Evolutionary conservation across 2,888 invertebrate genomes (phyloP), one percentile per base, ranked within the genome.

Genomic region (Falcaria lacertinaria): DNA sequence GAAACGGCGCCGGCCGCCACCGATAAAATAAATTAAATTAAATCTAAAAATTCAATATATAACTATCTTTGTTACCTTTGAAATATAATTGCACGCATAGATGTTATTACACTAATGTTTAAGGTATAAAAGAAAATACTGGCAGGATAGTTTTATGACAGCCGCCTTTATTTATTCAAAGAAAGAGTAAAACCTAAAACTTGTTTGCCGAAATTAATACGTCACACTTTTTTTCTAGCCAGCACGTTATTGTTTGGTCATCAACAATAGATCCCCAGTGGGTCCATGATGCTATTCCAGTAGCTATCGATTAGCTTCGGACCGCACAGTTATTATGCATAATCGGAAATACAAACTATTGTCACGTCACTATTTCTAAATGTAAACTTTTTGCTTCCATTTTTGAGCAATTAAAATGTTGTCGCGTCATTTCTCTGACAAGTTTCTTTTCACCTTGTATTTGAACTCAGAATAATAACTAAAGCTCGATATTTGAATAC

Each of bases 221-320:
- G 19, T 36, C 22, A 36, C 22, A 19, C 22, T 5, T 22, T 17
- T 19, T 14, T 14, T 8, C 16, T 37, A 14, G 4, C 14, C 2
- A n/a, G n/a, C 3, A 25, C 15, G 8, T 15, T 8, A 22, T 36
- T 36, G 36, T 37, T 25, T 6, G 15, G 37, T 37, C 37, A 36
- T 14, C 0, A 4, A 37, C 22, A 22, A 22, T 25, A 1, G 37
- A 7, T 7, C 14, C 22, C 37, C 14, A 2, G 15, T 8, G 8
- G 7, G 15, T 7, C 15, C 15, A 15, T 16, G 11, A 34, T 34
- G 4, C 15, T 19, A 22, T 25, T 37, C 22, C 37, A 37, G 37
- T 37, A 37, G 37, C 37, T 3, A 11, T 37, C 17, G 14, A 37
- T 37, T 37, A 25, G 37, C 22, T 22, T 15, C 15, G 37, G 37